Percentiles rank a stretch among this genome's conserved stretches.
These are phyloP conservation scores for Orius insidiosus DNA, from an alignment of 1,140 invertebrate genomes.

Conservation along the genomic window DNA sequence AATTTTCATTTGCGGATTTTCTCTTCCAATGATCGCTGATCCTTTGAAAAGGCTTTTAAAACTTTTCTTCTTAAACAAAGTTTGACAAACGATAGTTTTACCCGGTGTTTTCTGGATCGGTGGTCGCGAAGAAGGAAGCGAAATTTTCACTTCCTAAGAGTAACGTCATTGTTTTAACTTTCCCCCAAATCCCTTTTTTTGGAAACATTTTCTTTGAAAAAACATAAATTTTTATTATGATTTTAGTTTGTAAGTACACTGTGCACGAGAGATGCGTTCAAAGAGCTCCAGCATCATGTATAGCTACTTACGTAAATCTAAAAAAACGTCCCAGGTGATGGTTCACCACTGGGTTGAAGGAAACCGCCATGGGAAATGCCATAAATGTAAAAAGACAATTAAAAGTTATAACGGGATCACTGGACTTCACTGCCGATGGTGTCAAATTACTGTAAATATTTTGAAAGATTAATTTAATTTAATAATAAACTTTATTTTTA, in stretches of 20 bases:
- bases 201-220: not conserved
- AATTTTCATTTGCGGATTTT: too few relatives aligned
- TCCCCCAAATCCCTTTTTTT: not conserved
- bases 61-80: too few relatives aligned
- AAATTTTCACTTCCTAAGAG: too few relatives aligned
- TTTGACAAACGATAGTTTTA: too few relatives aligned
- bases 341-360: constrained; percentile 94
- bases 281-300: constrained; percentile 82
- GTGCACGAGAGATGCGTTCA: constrained; percentile 95
- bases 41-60: too few relatives aligned
- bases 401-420: constrained; percentile 89
- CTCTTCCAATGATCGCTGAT: too few relatives aligned
- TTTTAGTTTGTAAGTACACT: constrained; percentile 91
- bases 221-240: constrained; percentile 6
- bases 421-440: constrained; percentile 88
- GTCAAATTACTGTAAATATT: constrained; percentile 72
- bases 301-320: constrained; percentile 90
- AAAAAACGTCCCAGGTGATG: constrained; percentile 58
- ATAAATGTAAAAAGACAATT: constrained; percentile 89
- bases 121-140: too few relatives aligned
- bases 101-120: too few relatives aligned
- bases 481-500: constrained; percentile 30
- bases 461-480: constrained; percentile 10
- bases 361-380: constrained; percentile 83
- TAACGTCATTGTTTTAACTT: too few relatives aligned